Base-by-base conservation (phyloP, 2,797 vertebrate genomes). In the Muscicapa striata region DNA sequence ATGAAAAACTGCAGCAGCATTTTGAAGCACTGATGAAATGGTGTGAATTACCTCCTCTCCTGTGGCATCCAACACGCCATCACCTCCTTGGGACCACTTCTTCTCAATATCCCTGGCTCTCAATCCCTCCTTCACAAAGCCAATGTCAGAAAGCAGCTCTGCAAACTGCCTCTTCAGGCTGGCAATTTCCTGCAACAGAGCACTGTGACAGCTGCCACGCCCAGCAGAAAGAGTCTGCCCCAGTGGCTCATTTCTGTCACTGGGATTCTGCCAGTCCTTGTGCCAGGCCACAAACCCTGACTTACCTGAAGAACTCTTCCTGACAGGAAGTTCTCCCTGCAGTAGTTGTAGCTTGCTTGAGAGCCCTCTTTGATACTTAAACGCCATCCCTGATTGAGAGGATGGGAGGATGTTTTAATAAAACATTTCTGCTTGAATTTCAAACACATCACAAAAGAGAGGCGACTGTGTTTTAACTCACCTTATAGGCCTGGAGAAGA, bases 121-220 rank as follows among this genome's bases (percentile, higher is more conserved):
- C 91, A 99, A 96, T 15, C 99, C 99, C 66, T 99, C 99, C 74
- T 98, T 99, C 84, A 99, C 98, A 97, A 99, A 99, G 58, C 99
- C 99, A 72, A 99, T 99, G 94, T 99, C 99, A 3, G 99, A 99
- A 66, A 99, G 98, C 88, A 99, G 98, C 95, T 99, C 99, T 10
- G 99, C 98, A 97, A 99, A 99, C 61, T 99, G 99, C 55, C 99
- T 98, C 96, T 99, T 99, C 95, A 99, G 98, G 84, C 98, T 98
- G 92, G 99, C 98, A 17, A 99, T 99, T 96, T 99, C 99, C 99
- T 99, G 76, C 64, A 96, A 38, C 69, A 70, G 29, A 75, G 55
- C 12, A 2, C n/a, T 32, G 70, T 10, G 36, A 66, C 2, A 3
- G 57, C 52, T 41, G 55, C 63, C 24, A 45, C 5, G 1, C 4